Evolutionary conservation across 1,140 invertebrate species (phyloP), one percentile per base, ranked within the genome.

Genomic region (Bombus affinis): DNA sequence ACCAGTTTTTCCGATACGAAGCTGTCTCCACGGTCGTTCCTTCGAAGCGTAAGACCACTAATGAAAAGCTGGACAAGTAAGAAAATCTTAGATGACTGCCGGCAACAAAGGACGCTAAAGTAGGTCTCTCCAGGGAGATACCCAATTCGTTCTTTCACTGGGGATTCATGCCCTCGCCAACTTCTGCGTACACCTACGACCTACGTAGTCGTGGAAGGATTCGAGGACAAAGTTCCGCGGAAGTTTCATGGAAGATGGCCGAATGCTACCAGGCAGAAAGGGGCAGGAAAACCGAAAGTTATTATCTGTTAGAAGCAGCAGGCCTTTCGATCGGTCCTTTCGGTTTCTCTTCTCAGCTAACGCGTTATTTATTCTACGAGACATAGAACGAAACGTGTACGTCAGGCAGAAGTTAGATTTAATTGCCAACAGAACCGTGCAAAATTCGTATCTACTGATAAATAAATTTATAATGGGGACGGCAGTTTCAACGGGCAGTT

Each of bases 271-370:
- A 81, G 59, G 70, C 62, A 44, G 66, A 35, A 37, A 44, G 44
- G 47, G 70, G 37, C n/a, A 66, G n/a, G n/a, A 81, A 81, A 88
- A 88, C 86, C 88, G 73, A 72, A 90, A 92, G 87, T 92, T 92
- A 92, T 92, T 92, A 92, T 92, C 91, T 90, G 82, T 74, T 91
- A 76, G 87, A 74, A 90, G 80, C 91, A 90, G 91, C 91, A 91
- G 90, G 91, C 73, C 44, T 82, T 65, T 62, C 79, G 35, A 80
- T 77, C 53, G 70, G 71, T 73, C 32, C 76, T 85, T 82, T 85
- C 79, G 81, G 28, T 70, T 44, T 75, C 73, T 76, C 65, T 32
- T 68, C 37, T 35, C 6, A n/a, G 35, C 32, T 35, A 68, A 65
- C 74, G 42, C 73, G 68, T 75, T 81, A 81, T 89, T 83, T 84